Evolutionary conservation across 2,113 vertebrate genomes (phyloP), one percentile per base, ranked within the genome.

Genomic region (Chascanopsetta lugubris): DNA sequence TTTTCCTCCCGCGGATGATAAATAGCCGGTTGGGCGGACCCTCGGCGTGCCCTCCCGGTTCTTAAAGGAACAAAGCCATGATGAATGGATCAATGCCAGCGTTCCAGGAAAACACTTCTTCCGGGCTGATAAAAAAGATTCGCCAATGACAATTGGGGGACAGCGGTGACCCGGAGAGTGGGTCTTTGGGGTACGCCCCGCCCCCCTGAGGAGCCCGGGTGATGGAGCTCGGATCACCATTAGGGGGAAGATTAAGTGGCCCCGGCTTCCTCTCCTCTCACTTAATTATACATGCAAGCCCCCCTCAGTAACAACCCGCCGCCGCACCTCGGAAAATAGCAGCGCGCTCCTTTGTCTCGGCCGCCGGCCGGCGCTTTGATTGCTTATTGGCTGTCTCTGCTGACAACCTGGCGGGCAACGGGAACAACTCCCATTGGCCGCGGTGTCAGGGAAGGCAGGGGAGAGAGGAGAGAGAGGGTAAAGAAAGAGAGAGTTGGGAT

Each of bases 311-410:
- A 86, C 82, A 85, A 85, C 78, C 87, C 50, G 43, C 63, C 45
- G 78, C 83, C 71, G 83, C 87, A 88, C 84, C 92, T 89, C 91
- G 71, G 83, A 79, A 85, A 82, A 68, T 84, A 87, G 90, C 80
- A 79, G 81, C 82, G 89, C 87, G 81, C 80, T 87, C 45, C 93
- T 94, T 94, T 94, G 89, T 92, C 92, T 95, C 93, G 92, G 92
- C 93, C 87, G 92, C 93, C 92, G 86, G 80, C 85, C 89, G 88
- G 88, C 92, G 85, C 93, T 94, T 93, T 92, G 93, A 94, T 94
- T 95, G 94, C 94, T 94, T 94, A 95, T 95, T 95, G 95, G 93
- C 93, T 94, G 95, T 95, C 95, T 95, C 92, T 94, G 91, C 92
- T 97, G 95, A 96, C 95, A 97, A 94, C 93, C 93, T n/a, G n/a